Conservation (phyloP, 1,140 invertebrate genomes). For the Leptopilina clavipes region DNA sequence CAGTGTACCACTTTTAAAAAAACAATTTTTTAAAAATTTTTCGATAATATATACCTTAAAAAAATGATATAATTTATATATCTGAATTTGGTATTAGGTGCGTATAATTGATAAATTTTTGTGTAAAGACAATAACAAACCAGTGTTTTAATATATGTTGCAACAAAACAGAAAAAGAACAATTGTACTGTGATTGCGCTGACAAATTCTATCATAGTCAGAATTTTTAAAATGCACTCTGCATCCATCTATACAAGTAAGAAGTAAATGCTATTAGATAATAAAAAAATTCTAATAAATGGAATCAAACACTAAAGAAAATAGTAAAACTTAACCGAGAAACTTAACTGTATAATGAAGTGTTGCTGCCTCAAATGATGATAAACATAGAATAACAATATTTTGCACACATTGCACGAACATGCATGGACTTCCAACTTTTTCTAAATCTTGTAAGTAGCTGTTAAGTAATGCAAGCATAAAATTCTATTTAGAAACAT, state of each 20-base stretch:
- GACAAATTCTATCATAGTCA: constrained; percentile 63
- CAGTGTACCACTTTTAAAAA: no score
- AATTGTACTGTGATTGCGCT: constrained; percentile 60
- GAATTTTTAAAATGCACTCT: constrained; percentile 54
- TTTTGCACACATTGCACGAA: constrained; percentile 64
- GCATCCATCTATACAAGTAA: constrained; percentile 58
- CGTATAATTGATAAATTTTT: no score
- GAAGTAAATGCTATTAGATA: no score
- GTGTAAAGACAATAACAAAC: no score
- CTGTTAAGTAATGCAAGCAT: constrained; percentile 48
- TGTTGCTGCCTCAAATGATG: constrained; percentile 61
- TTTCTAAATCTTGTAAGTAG: constrained; percentile 53
- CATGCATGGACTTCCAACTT: constrained; percentile 60
- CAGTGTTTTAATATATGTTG: constrained; percentile 61
- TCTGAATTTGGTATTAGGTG: no score
- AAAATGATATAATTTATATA: no score
- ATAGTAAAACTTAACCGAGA: not conserved
- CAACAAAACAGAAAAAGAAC: constrained; percentile 66
- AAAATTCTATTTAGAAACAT: no score
- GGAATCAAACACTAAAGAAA: not conserved
- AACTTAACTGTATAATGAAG: constrained; percentile 59
- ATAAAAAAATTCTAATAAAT: not conserved
- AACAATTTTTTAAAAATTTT: no score
- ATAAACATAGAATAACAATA: constrained; percentile 61
- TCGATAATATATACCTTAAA: no score